Conservation (phyloP, 2,797 vertebrate genomes). For the Acropternis orthonyx region DNA sequence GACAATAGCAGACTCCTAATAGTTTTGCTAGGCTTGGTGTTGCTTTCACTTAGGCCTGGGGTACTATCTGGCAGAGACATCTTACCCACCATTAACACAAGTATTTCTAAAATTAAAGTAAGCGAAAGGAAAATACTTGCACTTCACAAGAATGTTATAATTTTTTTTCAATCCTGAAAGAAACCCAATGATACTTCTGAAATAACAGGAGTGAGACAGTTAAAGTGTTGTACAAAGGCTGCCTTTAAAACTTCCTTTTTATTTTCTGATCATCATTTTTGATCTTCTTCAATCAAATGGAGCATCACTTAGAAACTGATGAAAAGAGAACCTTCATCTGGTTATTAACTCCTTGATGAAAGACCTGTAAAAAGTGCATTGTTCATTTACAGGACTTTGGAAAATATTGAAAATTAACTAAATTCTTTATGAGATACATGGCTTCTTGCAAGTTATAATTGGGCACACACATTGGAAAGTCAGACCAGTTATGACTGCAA, state of each 20-base stretch:
- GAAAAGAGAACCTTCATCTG: conserved; percentile 53
- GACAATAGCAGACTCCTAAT: not conserved
- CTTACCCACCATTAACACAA: not conserved
- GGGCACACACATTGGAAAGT: not conserved
- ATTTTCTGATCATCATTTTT: conserved; percentile 59
- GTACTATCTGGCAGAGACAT: not conserved
- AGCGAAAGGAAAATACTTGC: not conserved
- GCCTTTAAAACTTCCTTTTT: conserved; percentile 56
- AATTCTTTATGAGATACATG: conserved; percentile 26
- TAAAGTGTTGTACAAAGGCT: conserved; percentile 44
- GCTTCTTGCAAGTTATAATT: conserved; percentile 32
- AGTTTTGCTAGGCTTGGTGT: not conserved
- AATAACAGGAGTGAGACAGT: conserved; percentile 36
- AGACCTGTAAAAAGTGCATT: conserved; percentile 37
- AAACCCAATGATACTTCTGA: not conserved
- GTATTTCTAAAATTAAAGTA: not conserved
- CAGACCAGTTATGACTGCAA: not conserved
- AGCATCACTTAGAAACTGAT: conserved; percentile 42
- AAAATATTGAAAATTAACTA: conserved; percentile 51
- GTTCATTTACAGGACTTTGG: conserved; percentile 21
- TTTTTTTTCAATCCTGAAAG: not conserved
- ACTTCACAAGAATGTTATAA: not conserved
- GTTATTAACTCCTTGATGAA: conserved; percentile 60
- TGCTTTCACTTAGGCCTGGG: not conserved
- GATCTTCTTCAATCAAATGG: conserved; percentile 55